Conservation (phyloP, 37 sponge, comb jelly and placozoan species). For the Haliclona indistincta region DNA sequence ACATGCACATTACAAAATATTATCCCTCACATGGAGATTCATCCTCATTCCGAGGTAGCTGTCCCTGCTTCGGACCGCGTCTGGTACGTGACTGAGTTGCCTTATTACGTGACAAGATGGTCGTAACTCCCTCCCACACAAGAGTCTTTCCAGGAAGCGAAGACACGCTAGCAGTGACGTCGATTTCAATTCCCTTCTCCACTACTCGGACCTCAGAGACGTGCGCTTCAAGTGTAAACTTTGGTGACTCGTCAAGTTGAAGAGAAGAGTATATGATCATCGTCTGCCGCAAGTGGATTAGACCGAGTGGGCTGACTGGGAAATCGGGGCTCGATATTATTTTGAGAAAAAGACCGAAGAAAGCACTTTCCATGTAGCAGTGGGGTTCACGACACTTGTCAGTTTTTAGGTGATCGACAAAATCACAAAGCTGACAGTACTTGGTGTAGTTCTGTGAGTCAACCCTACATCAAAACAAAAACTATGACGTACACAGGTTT, state of each 20-base stretch:
- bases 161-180: background rate
- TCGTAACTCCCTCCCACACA: constrained; percentile 31
- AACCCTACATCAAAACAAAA: no score
- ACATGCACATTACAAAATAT: no score
- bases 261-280: constrained; percentile 5
- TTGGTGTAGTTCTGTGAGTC: no score
- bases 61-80: no score
- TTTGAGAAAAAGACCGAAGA: constrained; percentile 11
- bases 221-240: background rate
- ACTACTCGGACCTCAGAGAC: background rate
- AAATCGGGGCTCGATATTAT: constrained; percentile 10
- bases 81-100: background rate
- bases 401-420: no score
- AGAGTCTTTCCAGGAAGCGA: background rate
- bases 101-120: constrained; percentile 29
- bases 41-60: no score
- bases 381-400: background rate
- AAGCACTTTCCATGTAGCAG: constrained; percentile 27
- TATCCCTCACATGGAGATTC: no score
- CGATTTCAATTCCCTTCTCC: constrained; percentile 27
- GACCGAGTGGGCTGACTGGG: constrained; percentile 40
- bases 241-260: background rate
- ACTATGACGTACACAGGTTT: no score
- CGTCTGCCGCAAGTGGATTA: constrained; percentile 28
- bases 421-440: no score